Conservation (phyloP, 2,888 invertebrate species). For the Cordilura impudica region DNA sequence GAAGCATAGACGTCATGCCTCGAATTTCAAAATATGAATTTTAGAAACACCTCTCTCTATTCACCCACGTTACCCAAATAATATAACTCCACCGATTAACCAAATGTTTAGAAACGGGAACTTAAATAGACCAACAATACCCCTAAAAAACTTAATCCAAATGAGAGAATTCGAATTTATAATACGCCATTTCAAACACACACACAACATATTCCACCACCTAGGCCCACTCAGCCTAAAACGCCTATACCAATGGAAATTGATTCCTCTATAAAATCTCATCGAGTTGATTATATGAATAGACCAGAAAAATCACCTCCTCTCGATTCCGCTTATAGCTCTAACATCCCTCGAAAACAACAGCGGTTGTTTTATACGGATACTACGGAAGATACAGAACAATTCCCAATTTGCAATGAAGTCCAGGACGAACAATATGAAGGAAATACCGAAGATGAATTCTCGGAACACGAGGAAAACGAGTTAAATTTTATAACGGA, state of each 20-base stretch:
- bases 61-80: not conserved
- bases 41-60: constrained; percentile 20
- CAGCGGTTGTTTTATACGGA: too few species aligned
- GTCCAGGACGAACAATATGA: not conserved
- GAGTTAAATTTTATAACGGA: constrained; percentile 25
- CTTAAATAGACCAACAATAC: not conserved
- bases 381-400: not conserved
- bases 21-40: constrained; percentile 17
- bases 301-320: too few species aligned
- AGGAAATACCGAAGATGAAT: not conserved
- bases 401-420: not conserved
- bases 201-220: too few species aligned
- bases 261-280: too few species aligned
- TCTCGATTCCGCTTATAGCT: too few species aligned
- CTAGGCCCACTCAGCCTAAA: too few species aligned
- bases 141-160: not conserved
- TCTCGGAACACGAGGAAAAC: not conserved
- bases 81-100: not conserved
- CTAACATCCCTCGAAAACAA: too few species aligned
- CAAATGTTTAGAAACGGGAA: not conserved
- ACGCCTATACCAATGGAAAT: too few species aligned
- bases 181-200: too few species aligned
- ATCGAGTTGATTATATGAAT: too few species aligned
- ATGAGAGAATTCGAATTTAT: not conserved
- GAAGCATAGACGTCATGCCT: constrained; percentile 27